Conservation (phyloP, 2,113 vertebrate species). For the Himantopus leucocephalus region DNA sequence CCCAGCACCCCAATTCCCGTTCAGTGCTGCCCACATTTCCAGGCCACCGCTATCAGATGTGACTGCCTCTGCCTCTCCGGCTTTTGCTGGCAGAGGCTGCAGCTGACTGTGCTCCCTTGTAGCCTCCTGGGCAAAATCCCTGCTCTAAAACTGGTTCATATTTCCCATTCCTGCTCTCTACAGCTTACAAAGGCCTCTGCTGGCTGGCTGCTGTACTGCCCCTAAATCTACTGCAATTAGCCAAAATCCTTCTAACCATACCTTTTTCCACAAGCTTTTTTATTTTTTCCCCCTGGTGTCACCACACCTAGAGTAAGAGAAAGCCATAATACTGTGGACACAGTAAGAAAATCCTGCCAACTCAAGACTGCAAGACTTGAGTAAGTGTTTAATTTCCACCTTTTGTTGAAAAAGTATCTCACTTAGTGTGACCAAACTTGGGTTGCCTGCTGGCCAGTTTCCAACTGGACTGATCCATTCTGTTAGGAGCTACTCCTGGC, state of each 20-base stretch:
- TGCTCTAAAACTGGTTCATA: not conserved
- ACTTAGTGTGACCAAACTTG: not conserved
- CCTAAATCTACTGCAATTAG: not conserved
- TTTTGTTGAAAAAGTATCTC: constrained; percentile 10
- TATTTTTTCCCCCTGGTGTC: not conserved
- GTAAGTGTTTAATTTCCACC: constrained; percentile 63
- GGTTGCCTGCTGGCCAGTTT: not conserved
- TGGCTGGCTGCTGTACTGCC: not conserved
- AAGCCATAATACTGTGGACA: not conserved
- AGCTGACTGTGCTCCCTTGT: not conserved
- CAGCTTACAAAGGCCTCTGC: not conserved
- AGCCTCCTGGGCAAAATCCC: not conserved
- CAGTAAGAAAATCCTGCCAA: not conserved
- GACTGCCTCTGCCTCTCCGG: not conserved
- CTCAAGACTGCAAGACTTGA: constrained; percentile 14
- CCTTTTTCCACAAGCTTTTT: not conserved
- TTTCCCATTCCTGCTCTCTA: not conserved
- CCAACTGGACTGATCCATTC: not conserved
- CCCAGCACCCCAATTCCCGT: accelerated
- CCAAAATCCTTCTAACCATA: not conserved
- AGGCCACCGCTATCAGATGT: not conserved
- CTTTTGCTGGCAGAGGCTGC: not conserved
- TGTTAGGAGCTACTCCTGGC: not conserved
- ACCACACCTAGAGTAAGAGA: not conserved
- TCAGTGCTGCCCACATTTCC: not conserved